A percentile compares a stretch with the other conserved stretches of the same genome.
Evolutionary conservation across 2,113 vertebrate genomes (phyloP).

Genomic region (Blennius ocellaris): DNA sequence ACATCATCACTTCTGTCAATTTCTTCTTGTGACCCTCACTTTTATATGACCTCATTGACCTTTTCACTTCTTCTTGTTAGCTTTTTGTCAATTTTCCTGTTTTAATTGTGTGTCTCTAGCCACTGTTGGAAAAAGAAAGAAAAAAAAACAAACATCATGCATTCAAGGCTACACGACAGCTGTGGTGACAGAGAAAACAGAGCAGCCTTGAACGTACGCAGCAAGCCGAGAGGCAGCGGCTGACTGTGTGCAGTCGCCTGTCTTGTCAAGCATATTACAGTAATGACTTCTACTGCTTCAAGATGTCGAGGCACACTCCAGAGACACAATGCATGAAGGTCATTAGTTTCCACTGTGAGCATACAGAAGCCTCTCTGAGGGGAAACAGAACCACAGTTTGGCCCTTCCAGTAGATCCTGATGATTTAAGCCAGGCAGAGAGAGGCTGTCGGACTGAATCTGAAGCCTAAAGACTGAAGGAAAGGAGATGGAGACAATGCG

Average conservation of each 20-base stretch:
- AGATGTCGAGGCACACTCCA: constrained; percentile 72
- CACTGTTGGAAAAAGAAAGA: constrained; percentile 16
- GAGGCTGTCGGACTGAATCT: constrained; percentile 66
- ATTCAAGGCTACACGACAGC: constrained; percentile 57
- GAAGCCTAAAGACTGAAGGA: constrained; percentile 45
- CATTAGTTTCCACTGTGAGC: constrained; percentile 80
- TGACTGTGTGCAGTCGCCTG: constrained; percentile 56
- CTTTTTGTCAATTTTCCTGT: constrained; percentile 31
- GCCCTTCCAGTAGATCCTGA: constrained; percentile 65
- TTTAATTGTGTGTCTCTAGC: constrained; percentile 30
- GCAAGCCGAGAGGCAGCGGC: constrained; percentile 41
- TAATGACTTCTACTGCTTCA: constrained; percentile 79
- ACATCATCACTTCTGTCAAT: constrained; percentile 10
- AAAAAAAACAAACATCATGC: constrained; percentile 3
- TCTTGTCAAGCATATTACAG: constrained; percentile 69
- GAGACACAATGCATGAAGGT: constrained; percentile 78
- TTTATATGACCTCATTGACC: constrained; percentile 12
- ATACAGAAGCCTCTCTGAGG: constrained; percentile 80
- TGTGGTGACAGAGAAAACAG: constrained; percentile 49
- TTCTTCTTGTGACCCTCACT: constrained; percentile 7
- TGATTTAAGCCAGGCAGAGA: constrained; percentile 78
- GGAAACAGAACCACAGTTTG: constrained; percentile 77
- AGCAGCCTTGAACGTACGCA: constrained; percentile 53
- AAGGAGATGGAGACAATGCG: constrained; percentile 29
- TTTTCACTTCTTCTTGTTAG: constrained; percentile 11